Conservation (phyloP, 2,113 vertebrate species). For the Prochilodus magdalenae region DNA sequence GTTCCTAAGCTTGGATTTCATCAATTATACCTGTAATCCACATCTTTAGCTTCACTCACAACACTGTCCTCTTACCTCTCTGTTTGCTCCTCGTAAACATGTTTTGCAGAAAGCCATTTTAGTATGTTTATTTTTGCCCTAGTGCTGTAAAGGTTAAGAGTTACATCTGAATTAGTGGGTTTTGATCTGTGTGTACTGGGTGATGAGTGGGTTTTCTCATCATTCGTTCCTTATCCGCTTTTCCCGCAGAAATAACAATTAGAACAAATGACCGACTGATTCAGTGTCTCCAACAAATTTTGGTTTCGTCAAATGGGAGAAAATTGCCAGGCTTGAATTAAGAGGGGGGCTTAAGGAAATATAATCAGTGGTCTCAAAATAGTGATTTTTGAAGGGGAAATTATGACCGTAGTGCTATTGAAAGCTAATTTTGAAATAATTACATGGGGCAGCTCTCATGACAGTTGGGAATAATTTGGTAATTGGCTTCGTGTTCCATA, state of each 20-base stretch:
- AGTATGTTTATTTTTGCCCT: background rate
- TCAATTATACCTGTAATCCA: background rate
- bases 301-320: constrained; percentile 54
- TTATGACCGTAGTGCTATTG: constrained; percentile 58
- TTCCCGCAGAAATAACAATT: constrained; percentile 55
- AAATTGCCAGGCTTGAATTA: constrained; percentile 59
- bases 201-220: background rate
- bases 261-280: constrained; percentile 50
- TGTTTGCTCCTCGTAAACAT: background rate
- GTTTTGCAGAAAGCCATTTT: background rate
- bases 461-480: constrained; percentile 65
- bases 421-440: constrained; percentile 66
- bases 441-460: constrained; percentile 60
- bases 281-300: constrained; percentile 46
- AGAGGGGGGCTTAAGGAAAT: constrained; percentile 57
- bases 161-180: background rate
- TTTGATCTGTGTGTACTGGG: background rate
- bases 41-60: background rate
- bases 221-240: constrained; percentile 20
- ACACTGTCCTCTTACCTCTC: background rate
- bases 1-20: background rate
- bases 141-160: background rate
- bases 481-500: constrained; percentile 64
- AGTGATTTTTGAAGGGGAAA: constrained; percentile 57
- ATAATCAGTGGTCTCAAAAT: constrained; percentile 63